Conservation (phyloP, 2,113 vertebrate genomes). For the Chlorodrepanis virens region DNA sequence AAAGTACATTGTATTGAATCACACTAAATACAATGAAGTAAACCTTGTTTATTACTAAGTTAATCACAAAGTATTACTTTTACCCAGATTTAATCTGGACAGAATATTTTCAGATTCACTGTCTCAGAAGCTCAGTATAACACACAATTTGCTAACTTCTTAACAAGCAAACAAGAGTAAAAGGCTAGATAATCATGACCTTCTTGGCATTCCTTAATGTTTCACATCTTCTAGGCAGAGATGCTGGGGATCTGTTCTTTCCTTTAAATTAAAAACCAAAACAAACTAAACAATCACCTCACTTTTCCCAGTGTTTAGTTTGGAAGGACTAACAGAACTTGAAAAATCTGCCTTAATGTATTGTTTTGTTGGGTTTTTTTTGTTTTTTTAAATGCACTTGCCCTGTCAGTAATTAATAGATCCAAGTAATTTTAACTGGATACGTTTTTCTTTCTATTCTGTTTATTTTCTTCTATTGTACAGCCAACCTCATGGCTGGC, state of each 20-base stretch:
- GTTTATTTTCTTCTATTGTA: background rate
- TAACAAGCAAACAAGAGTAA: background rate
- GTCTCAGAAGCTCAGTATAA: background rate
- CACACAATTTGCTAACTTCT: background rate
- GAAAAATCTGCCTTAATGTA: background rate
- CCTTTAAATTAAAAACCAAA: background rate
- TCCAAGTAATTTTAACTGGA: background rate
- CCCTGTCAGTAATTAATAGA: background rate
- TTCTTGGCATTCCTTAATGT: background rate
- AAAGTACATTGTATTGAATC: background rate
- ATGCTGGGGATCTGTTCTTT: background rate
- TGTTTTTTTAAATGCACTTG: background rate
- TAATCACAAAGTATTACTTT: background rate
- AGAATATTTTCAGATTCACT: background rate
- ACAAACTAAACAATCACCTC: background rate
- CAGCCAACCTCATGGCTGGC: background rate
- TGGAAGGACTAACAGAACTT: background rate
- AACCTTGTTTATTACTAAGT: background rate
- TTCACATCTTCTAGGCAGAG: background rate
- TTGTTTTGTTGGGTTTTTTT: background rate
- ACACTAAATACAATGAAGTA: background rate
- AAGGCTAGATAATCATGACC: background rate
- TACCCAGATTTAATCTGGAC: background rate
- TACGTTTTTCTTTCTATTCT: background rate
- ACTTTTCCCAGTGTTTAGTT: background rate